Percentiles rank a stretch among this genome's conserved stretches.
Conservation (phyloP, 2,113 vertebrate species). For the Passer domesticus region DNA sequence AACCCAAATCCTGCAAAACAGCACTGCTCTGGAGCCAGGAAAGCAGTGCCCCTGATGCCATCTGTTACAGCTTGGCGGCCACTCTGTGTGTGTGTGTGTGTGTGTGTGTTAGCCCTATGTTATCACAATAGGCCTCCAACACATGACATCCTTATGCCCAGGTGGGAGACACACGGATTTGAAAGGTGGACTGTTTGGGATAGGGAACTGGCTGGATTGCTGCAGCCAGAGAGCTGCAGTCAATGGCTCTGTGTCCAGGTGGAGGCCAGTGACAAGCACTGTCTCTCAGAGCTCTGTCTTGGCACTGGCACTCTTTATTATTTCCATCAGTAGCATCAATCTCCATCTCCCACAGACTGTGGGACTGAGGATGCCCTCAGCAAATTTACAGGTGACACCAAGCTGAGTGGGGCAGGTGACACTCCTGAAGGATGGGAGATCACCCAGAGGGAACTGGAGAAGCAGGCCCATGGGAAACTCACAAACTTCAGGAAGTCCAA, state of each 20-base stretch:
- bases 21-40: rapidly evolving
- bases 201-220: background rate
- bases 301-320: background rate
- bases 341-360: background rate
- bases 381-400: background rate
- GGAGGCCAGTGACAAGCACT: rapidly evolving
- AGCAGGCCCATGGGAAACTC: background rate
- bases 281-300: background rate
- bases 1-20: background rate
- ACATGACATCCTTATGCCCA: rapidly evolving
- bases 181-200: background rate
- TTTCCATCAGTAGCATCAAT: background rate
- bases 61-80: background rate
- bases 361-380: rapidly evolving
- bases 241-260: background rate
- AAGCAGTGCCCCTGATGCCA: no score
- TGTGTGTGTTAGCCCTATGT: background rate
- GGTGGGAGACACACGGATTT: background rate
- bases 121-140: background rate
- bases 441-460: background rate
- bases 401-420: background rate
- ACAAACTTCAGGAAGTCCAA: no score
- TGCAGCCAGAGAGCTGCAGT: background rate
- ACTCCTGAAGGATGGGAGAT: background rate
- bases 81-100: background rate